A percentile compares a stretch with the other conserved stretches of the same genome.
Evolutionary conservation across 1,140 invertebrate species (phyloP).

Genomic region (Plodia interpunctella): DNA sequence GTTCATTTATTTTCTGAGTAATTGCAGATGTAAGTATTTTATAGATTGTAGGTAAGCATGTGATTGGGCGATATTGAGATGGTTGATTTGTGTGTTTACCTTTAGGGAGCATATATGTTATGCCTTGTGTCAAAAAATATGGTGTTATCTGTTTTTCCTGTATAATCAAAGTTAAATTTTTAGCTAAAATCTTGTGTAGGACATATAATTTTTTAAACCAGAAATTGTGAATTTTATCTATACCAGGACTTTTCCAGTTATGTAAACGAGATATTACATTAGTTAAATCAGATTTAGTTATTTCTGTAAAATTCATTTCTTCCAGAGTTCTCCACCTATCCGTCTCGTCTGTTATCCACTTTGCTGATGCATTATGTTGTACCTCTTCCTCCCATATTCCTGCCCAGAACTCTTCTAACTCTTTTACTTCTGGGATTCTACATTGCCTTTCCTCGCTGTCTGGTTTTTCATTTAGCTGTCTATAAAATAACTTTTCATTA

Average conservation of each 20-base stretch:
- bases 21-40: neutral
- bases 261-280: conserved; percentile 11
- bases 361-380: conserved; percentile 20
- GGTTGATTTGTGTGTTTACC: neutral
- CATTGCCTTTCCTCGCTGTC: neutral
- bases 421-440: conserved; percentile 5
- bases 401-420: conserved; percentile 18
- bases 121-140: neutral
- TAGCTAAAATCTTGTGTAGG: neutral
- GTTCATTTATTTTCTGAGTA: too few species aligned
- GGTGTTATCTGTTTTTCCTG: neutral
- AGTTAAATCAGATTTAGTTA: conserved; percentile 18
- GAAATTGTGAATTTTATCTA: conserved; percentile 1
- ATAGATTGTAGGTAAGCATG: neutral
- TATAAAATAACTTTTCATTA: conserved; percentile 28
- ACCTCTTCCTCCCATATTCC: conserved; percentile 21
- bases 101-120: conserved; percentile 1
- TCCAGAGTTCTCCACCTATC: conserved; percentile 12
- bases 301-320: conserved; percentile 17
- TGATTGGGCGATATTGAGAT: neutral
- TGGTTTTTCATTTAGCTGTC: conserved; percentile 12
- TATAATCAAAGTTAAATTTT: neutral
- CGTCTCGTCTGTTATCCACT: conserved; percentile 24
- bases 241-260: neutral
- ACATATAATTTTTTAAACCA: neutral